Evolutionary conservation across 2,113 vertebrate species (phyloP).

Genomic region (Seriola aureovittata): DNA sequence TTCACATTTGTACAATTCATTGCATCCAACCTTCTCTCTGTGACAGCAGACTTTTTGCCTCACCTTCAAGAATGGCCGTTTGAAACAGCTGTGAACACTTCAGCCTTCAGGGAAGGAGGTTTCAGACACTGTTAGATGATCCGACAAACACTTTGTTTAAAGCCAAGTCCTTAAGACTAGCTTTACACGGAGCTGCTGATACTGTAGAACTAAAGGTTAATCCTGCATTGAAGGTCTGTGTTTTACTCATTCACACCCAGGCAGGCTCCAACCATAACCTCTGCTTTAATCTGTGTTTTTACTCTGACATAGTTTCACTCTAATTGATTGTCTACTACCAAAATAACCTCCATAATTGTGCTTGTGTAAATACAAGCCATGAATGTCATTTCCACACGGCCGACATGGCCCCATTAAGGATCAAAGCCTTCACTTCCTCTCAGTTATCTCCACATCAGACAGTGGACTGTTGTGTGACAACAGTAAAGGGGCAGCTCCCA

Average conservation of each 20-base stretch:
- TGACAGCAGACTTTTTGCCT: background rate
- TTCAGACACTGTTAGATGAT: slow-evolving; percentile 12
- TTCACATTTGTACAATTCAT: background rate
- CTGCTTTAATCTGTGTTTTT: slow-evolving; percentile 70
- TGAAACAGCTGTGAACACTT: background rate
- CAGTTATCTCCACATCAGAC: slow-evolving; percentile 77
- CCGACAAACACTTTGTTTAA: slow-evolving; percentile 9
- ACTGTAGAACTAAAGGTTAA: slow-evolving; percentile 24
- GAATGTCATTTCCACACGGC: slow-evolving; percentile 75
- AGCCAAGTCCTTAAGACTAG: background rate
- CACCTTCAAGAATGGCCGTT: background rate
- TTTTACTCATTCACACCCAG: slow-evolving; percentile 54
- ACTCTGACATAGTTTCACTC: slow-evolving; percentile 68
- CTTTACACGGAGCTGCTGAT: background rate
- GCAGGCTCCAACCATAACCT: slow-evolving; percentile 46
- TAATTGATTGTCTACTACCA: slow-evolving; percentile 79
- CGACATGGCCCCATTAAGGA: slow-evolving; percentile 73
- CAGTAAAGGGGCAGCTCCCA: slow-evolving; percentile 52
- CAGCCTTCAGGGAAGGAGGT: background rate
- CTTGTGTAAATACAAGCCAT: slow-evolving; percentile 76
- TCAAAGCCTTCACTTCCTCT: slow-evolving; percentile 77
- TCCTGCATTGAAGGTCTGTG: background rate
- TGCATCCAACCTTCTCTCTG: background rate
- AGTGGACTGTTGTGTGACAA: slow-evolving; percentile 64
- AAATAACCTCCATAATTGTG: slow-evolving; percentile 76